Conservation (phyloP, 2,888 invertebrate species). For the Mellilla xanthometata region DNA sequence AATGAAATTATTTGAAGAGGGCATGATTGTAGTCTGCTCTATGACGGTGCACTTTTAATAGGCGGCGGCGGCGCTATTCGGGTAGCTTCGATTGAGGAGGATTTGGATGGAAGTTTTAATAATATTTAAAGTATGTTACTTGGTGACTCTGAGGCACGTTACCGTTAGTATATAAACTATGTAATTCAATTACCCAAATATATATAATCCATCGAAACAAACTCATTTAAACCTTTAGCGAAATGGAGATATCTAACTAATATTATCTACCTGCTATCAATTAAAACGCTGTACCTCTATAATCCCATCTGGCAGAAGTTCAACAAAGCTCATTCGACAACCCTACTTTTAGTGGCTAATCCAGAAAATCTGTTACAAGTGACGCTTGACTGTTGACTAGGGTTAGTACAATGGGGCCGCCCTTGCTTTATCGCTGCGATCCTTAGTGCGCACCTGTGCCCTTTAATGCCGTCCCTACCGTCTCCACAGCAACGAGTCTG, state of each 20-base stretch:
- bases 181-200: no score
- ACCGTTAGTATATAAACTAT: no score
- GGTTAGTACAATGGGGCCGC: conserved; percentile 28
- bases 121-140: no score
- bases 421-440: conserved; percentile 28
- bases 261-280: conserved; percentile 9
- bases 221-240: no score
- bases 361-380: conserved; percentile 49
- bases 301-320: conserved; percentile 20
- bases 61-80: conserved; percentile 38
- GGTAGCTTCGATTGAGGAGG: background rate
- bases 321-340: conserved; percentile 20
- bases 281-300: conserved; percentile 9
- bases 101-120: background rate
- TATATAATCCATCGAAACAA: no score
- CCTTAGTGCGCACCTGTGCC: conserved; percentile 29
- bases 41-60: conserved; percentile 60
- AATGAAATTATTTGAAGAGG: conserved; percentile 73
- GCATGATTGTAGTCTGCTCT: conserved; percentile 66
- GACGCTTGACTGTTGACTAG: conserved; percentile 38
- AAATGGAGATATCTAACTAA: background rate
- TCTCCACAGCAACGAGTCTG: conserved; percentile 1
- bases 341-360: conserved; percentile 36
- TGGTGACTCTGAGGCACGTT: no score
- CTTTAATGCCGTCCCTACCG: conserved; percentile 22